These are phyloP conservation scores for Palloptera scutellata DNA, from an alignment of 2,888 invertebrate species.

Conservation along the genomic window DNA sequence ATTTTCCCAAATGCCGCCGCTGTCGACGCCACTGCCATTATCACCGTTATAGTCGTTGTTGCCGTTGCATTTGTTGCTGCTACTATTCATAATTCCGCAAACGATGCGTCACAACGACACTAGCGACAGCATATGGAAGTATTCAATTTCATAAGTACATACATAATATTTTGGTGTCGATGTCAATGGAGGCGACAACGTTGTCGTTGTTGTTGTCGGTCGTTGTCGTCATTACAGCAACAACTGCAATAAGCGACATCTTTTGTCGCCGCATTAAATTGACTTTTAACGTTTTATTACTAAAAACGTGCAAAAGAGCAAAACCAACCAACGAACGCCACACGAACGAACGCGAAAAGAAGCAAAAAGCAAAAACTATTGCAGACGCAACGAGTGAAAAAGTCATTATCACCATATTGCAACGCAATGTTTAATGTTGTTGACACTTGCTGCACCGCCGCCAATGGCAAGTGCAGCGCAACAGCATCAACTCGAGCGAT, in stretches of 20 bases:
- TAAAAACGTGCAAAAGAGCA: slow-evolving; percentile 24
- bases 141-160: no score
- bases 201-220: background rate
- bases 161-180: background rate
- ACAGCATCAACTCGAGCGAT: no score
- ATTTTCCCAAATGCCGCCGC: background rate
- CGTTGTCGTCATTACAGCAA: no score
- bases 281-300: slow-evolving; percentile 40
- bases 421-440: slow-evolving; percentile 39
- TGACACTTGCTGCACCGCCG: slow-evolving; percentile 36
- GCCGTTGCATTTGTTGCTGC: background rate
- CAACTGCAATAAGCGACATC: slow-evolving; percentile 1
- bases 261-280: slow-evolving; percentile 41
- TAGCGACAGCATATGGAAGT: background rate
- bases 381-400: slow-evolving; percentile 38
- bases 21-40: background rate
- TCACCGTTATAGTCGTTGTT: background rate
- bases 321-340: slow-evolving; percentile 10
- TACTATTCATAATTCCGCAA: background rate
- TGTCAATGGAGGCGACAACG: background rate
- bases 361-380: slow-evolving; percentile 24
- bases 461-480: slow-evolving; percentile 15
- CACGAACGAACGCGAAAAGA: no score
- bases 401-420: slow-evolving; percentile 45
- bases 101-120: no score